These are phyloP conservation scores for Pseudocheirus occidentalis DNA, from an alignment of 2,797 vertebrate genomes.

Conservation along the genomic window DNA sequence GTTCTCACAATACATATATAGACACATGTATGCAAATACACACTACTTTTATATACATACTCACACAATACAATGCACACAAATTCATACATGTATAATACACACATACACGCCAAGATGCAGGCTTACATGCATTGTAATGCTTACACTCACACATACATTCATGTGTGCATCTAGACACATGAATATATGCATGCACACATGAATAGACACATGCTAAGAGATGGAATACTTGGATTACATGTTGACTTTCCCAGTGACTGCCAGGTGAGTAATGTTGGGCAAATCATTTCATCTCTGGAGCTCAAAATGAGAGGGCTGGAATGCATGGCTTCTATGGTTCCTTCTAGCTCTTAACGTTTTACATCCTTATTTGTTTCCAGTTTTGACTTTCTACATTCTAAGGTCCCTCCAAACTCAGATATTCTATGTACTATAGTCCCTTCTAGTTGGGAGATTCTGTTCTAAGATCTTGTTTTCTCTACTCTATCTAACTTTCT, in stretches of 20 bases:
- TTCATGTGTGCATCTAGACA: background rate
- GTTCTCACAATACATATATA: background rate
- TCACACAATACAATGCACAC: background rate
- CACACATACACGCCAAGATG: background rate
- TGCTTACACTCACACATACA: background rate
- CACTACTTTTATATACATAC: background rate
- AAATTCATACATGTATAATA: background rate
- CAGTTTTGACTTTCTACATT: background rate
- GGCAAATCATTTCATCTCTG: background rate
- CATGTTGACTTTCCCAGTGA: background rate
- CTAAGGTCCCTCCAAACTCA: background rate
- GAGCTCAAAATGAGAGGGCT: background rate
- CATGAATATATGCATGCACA: background rate
- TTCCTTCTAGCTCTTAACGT: background rate
- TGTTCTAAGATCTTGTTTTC: background rate
- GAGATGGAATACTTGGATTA: background rate
- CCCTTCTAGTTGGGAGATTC: background rate
- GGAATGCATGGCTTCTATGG: background rate
- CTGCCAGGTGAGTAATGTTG: background rate
- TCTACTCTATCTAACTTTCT: background rate
- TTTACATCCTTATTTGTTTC: too few species aligned
- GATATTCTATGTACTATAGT: background rate
- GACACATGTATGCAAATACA: background rate
- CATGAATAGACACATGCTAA: background rate
- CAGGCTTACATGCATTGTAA: background rate